Evolutionary conservation across 2,888 invertebrate genomes (phyloP).

Genomic region (Isoperla grammatica): DNA sequence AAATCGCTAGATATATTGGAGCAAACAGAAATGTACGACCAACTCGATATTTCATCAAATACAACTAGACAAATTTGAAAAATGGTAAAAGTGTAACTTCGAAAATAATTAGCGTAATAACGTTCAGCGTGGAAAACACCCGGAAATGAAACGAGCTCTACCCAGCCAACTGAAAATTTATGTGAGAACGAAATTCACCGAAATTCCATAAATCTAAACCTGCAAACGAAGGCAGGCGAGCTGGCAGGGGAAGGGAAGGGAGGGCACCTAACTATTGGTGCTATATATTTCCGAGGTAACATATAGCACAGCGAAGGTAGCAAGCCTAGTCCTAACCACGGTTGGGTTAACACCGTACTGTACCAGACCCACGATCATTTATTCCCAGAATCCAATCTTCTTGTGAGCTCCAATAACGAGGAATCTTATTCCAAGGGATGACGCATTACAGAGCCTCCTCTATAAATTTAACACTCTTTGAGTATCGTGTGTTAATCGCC

Average conservation of each 20-base stretch:
- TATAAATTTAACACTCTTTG: not conserved
- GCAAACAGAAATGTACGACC: no score
- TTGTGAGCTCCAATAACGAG: conserved; percentile 25
- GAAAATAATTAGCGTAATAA: conserved; percentile 1
- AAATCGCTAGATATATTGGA: no score
- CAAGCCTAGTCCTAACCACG: not conserved
- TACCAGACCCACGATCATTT: conserved; percentile 16
- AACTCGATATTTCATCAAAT: no score
- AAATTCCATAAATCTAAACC: conserved; percentile 24
- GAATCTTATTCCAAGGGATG: conserved; percentile 19
- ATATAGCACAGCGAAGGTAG: not conserved
- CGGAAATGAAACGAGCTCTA: not conserved
- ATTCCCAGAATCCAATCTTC: conserved; percentile 27
- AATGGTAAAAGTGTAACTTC: not conserved
- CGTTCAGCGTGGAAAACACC: not conserved
- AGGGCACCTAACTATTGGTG: not conserved
- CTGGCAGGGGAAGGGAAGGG: not conserved
- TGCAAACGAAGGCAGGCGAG: not conserved
- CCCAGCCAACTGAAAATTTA: conserved; percentile 11
- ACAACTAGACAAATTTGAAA: no score
- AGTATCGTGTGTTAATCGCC: no score
- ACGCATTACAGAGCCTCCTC: not conserved
- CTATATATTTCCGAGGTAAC: not conserved
- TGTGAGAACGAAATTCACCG: conserved; percentile 21
- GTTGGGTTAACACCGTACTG: conserved; percentile 11